Conservation (phyloP, 2,797 vertebrate genomes). For the Pelochelys cantorii region DNA sequence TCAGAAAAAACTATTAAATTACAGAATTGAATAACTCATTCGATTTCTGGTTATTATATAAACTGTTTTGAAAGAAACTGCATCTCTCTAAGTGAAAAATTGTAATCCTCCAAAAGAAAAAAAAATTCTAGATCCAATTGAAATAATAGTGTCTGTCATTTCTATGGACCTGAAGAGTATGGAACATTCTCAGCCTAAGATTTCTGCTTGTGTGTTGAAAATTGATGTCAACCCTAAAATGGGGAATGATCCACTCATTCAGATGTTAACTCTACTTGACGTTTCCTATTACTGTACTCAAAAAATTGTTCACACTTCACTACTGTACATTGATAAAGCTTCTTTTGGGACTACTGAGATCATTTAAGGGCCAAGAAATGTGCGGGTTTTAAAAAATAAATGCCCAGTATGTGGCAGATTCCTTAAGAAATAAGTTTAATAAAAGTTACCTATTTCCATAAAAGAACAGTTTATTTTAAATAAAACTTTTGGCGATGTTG, state of each 20-base stretch:
- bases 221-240: constrained; percentile 20
- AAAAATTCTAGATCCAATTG: constrained; percentile 25
- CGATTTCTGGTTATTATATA: constrained; percentile 59
- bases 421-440: background rate
- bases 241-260: constrained; percentile 15
- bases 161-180: constrained; percentile 24
- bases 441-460: background rate
- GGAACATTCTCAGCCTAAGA: constrained; percentile 16
- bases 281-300: background rate
- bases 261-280: constrained; percentile 54
- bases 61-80: constrained; percentile 44
- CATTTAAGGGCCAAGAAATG: fast-evolving
- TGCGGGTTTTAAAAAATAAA: background rate
- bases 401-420: fast-evolving
- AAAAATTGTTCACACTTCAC: constrained; percentile 17
- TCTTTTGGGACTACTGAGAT: background rate
- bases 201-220: constrained; percentile 34
- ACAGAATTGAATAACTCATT: constrained; percentile 65
- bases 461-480: background rate
- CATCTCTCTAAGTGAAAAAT: constrained; percentile 47
- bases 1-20: constrained; percentile 78
- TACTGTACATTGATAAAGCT: background rate
- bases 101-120: background rate
- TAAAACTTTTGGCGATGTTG: background rate
- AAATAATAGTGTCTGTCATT: constrained; percentile 40